phyloP scores from a whole-genome alignment of 2,797 vertebrate species.

The Margarornis squamiger region DNA sequence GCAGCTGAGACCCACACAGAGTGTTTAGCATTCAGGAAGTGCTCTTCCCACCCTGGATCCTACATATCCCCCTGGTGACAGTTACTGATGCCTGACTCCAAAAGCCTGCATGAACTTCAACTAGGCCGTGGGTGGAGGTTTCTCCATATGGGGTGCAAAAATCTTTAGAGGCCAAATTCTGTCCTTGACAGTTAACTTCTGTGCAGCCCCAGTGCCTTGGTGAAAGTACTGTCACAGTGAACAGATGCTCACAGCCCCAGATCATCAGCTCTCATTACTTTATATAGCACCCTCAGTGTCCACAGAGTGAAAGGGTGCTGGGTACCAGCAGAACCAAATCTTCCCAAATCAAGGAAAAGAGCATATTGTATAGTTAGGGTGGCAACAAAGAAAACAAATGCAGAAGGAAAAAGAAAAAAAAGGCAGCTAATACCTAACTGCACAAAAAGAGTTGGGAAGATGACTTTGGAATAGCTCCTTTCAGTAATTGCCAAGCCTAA shows the following conservation, averaged over 20 bases:
- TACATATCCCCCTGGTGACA: background rate
- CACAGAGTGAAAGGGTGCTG: background rate
- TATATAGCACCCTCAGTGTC: background rate
- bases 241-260: slow-evolving; percentile 3
- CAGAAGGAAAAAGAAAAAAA: too few species aligned
- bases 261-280: slow-evolving; percentile 34
- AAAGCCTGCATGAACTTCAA: slow-evolving; percentile 36
- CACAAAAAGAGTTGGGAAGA: background rate
- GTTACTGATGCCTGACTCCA: slow-evolving; percentile 11
- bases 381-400: background rate
- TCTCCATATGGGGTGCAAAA: slow-evolving; percentile 56
- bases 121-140: background rate
- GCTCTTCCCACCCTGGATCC: slow-evolving; percentile 51
- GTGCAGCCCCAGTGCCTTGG: slow-evolving; percentile 1
- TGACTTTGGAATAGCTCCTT: background rate
- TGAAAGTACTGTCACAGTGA: background rate
- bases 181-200: slow-evolving; percentile 52
- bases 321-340: background rate
- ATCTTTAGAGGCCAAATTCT: slow-evolving; percentile 52
- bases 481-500: background rate
- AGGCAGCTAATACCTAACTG: background rate
- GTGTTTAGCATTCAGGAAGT: slow-evolving; percentile 20
- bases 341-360: background rate
- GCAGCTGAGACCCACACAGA: slow-evolving; percentile 27
- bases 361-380: background rate